A percentile compares a stretch with the other conserved stretches of the same genome.
Conservation (phyloP, 2,888 invertebrate genomes). For the Agrilus cyanescens region DNA sequence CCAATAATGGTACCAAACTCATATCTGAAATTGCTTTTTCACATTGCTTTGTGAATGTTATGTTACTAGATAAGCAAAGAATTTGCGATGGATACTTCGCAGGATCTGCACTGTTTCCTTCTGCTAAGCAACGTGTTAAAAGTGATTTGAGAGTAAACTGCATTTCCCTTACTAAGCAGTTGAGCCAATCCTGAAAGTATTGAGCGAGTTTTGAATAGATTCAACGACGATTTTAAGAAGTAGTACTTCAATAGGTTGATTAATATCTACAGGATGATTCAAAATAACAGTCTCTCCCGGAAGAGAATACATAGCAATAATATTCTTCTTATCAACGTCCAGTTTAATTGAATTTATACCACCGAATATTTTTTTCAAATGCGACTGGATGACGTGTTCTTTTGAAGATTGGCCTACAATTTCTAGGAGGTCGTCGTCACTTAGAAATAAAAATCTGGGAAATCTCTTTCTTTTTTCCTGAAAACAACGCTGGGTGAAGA, state of each 20-base stretch:
- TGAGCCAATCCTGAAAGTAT: conserved; percentile 55
- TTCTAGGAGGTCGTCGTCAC: conserved; percentile 95
- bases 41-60: conserved; percentile 72
- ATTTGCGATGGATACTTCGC: conserved; percentile 63
- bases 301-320: conserved; percentile 56
- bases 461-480: conserved; percentile 89
- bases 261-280: conserved; percentile 55
- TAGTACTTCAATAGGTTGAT: conserved; percentile 63
- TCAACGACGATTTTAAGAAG: background rate
- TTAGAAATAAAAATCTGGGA: conserved; percentile 92
- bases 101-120: conserved; percentile 45
- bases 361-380: conserved; percentile 92
- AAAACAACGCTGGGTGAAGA: conserved; percentile 11
- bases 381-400: conserved; percentile 80
- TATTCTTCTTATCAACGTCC: conserved; percentile 36
- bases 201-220: background rate
- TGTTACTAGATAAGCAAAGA: conserved; percentile 71
- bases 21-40: conserved; percentile 67
- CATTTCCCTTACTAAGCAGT: conserved; percentile 73
- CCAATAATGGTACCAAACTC: conserved; percentile 42
- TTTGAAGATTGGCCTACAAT: conserved; percentile 87
- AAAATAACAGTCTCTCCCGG: conserved; percentile 64
- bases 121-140: conserved; percentile 44
- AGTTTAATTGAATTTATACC: conserved; percentile 73
- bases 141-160: conserved; percentile 60